phyloP scores from a whole-genome alignment of 1,140 invertebrate species.

The Kradibia gibbosae region DNA sequence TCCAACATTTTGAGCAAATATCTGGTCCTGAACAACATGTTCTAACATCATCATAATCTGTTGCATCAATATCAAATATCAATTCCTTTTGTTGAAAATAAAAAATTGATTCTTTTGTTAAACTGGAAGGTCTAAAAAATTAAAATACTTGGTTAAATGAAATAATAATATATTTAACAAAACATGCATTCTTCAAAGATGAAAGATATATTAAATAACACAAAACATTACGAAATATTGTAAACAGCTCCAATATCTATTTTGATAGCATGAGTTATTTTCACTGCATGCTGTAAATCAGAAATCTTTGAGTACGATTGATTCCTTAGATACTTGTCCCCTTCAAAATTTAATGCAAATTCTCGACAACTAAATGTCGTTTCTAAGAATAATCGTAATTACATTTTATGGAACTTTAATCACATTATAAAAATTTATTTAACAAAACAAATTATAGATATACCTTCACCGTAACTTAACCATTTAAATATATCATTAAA shows the following conservation, averaged over 20 bases:
- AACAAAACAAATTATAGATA: constrained; percentile 50
- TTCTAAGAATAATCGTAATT: constrained; percentile 70
- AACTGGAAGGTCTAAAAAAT: constrained; percentile 54
- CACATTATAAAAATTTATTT: constrained; percentile 30
- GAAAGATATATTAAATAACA: constrained; percentile 57
- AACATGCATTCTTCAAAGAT: constrained; percentile 57
- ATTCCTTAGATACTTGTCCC: constrained; percentile 95
- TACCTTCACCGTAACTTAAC: constrained; percentile 89
- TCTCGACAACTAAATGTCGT: constrained; percentile 87
- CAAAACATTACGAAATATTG: constrained; percentile 76
- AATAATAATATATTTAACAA: constrained; percentile 58
- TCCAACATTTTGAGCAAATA: constrained; percentile 95
- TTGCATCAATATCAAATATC: constrained; percentile 98
- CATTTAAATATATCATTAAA: constrained; percentile 87
- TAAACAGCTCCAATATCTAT: constrained; percentile 97
- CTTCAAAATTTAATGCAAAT: constrained; percentile 95
- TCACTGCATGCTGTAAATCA: constrained; percentile 87
- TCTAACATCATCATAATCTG: constrained; percentile 96
- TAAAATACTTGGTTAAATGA: constrained; percentile 58
- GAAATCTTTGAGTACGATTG: constrained; percentile 86
- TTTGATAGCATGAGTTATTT: constrained; percentile 70
- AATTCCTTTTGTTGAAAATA: constrained; percentile 84
- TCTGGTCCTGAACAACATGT: constrained; percentile 88
- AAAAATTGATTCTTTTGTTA: constrained; percentile 50
- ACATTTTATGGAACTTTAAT: not conserved